A percentile compares a stretch with the other conserved stretches of the same genome.
Evolutionary conservation across 1,140 invertebrate genomes (phyloP).

Genomic region (Neodiprion fabricii): DNA sequence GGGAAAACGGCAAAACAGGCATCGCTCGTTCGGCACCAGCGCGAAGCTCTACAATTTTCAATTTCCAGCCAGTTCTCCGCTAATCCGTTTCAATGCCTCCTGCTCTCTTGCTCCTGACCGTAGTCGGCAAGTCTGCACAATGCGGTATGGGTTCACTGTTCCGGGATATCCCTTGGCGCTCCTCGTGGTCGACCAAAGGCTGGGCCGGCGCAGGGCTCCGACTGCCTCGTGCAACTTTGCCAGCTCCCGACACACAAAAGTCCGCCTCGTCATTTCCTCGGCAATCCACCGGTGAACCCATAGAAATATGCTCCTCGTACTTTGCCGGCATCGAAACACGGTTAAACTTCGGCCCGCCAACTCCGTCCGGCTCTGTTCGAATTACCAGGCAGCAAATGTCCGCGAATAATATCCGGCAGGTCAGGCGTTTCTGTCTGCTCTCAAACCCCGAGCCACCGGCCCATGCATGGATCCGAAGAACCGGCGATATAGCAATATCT

Average conservation of each 20-base stretch:
- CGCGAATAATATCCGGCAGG: neutral
- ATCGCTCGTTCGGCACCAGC: too few species aligned
- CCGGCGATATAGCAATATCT: conserved; percentile 49
- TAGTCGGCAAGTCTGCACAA: neutral
- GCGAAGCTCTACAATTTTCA: neutral
- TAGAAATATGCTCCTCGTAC: neutral
- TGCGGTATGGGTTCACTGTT: neutral
- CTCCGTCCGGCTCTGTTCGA: neutral
- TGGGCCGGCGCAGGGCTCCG: neutral
- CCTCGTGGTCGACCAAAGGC: too few species aligned
- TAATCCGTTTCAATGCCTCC: neutral
- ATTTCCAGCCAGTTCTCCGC: neutral
- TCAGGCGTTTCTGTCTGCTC: too few species aligned
- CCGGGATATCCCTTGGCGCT: too few species aligned
- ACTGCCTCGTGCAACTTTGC: neutral
- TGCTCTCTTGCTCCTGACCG: neutral
- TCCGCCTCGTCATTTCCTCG: conserved; percentile 1
- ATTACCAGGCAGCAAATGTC: neutral
- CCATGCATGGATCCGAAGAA: conserved; percentile 48
- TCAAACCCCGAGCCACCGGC: neutral
- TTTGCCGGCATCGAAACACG: neutral
- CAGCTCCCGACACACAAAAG: neutral
- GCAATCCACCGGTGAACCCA: neutral
- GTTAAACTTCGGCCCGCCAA: neutral
- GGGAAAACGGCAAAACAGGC: too few species aligned